Base-by-base conservation (phyloP, 2,113 vertebrate species). In the Camelus dromedarius region DNA sequence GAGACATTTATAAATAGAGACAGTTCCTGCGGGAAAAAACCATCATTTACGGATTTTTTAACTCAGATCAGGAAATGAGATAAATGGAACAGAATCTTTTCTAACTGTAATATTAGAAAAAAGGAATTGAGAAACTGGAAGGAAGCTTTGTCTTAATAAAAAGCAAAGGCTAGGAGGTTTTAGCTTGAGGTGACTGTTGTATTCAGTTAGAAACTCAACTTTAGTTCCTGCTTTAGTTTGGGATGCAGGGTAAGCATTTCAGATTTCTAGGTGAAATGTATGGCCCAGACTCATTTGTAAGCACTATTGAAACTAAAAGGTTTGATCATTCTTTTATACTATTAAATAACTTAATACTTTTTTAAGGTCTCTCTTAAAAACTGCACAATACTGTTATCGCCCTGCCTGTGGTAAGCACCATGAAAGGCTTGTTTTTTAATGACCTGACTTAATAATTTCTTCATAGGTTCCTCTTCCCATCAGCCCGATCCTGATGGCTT, bases 401-500 rank as follows among this genome's bases (percentile, higher is more conserved):
- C 8, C 35, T 79, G 28, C 69, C 38, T 93, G 6, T n/a, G 38
- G 62, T 70, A 86, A 87, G 64, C 22, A 42, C 86, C 69, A 4
- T 54, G 30, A 20, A 58, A 72, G 50, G 30, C 72, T 89, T 30
- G 0, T 50, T 93, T 66, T 69, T n/a, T 77, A 93, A 88, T 76
- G n/a, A 95, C 13, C 54, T 79, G 20, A 15, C 73, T 93, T 66
- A 6, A 6, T 98, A 91, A 89, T 97, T 60, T 98, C 70, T 98
- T 97, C 75, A 52, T 93, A 99, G 99, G 98, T 99, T 96, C 99
- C 99, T 88, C 98, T 98, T 84, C 99, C 99, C 0, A 97, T 98
- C 82, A 99, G 99, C 91, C 99, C 99, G 1, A 98, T 99, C 88
- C 99, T 99, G 0, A 97, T 98, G 96, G 99, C 99, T 56, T 99